These are phyloP conservation scores for Eudemis profundana DNA, from an alignment of 2,888 invertebrate genomes.

Conservation along the genomic window DNA sequence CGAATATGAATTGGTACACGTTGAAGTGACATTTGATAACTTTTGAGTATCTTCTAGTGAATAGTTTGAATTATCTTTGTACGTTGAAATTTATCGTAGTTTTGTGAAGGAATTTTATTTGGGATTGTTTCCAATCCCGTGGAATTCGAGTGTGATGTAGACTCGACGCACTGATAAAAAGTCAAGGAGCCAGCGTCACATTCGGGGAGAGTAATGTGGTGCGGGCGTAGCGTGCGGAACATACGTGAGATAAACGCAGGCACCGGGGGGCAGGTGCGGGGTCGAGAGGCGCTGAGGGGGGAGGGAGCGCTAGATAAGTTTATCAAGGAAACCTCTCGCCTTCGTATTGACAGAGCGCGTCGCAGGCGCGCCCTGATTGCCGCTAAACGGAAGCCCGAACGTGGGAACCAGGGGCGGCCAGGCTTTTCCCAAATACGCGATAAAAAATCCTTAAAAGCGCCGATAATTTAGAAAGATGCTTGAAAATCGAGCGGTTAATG, in stretches of 20 bases:
- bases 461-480: conserved; percentile 45
- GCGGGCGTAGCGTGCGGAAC: conserved; percentile 63
- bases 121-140: conserved; percentile 35
- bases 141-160: conserved; percentile 42
- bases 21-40: conserved; percentile 54
- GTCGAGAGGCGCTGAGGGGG: conserved; percentile 52
- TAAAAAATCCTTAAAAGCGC: conserved; percentile 57
- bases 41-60: conserved; percentile 37
- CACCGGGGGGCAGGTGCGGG: conserved; percentile 59
- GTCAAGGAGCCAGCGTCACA: conserved; percentile 58
- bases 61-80: conserved; percentile 41
- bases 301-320: conserved; percentile 76
- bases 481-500: conserved; percentile 19
- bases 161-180: conserved; percentile 60
- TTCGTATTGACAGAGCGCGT: conserved; percentile 83
- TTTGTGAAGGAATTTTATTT: neutral
- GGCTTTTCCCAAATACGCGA: conserved; percentile 64
- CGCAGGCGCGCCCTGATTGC: conserved; percentile 81
- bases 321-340: conserved; percentile 84
- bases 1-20: conserved; percentile 64
- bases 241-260: conserved; percentile 80
- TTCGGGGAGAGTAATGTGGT: conserved; percentile 62
- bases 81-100: conserved; percentile 34
- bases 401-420: conserved; percentile 72
- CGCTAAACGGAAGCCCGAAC: conserved; percentile 77